Evolutionary conservation across 1,140 invertebrate species (phyloP).

Genomic region (Heliconius nattereri): DNA sequence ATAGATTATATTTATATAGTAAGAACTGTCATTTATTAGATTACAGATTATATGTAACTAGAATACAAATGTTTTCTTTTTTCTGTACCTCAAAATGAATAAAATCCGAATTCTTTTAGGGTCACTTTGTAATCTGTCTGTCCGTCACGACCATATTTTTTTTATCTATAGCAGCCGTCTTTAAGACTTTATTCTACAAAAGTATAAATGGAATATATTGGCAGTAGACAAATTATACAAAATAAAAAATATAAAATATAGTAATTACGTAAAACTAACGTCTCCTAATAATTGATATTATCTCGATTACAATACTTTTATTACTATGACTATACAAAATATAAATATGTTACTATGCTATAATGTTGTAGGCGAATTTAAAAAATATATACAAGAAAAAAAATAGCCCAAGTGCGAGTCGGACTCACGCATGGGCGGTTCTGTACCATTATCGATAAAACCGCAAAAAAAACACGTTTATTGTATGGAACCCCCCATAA

Average conservation of each 20-base stretch:
- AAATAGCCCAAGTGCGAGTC: not conserved
- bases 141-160: too few species aligned
- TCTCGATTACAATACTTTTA: slow-evolving; percentile 26
- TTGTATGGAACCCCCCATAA: too few species aligned
- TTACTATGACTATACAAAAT: slow-evolving; percentile 33
- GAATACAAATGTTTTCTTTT: not conserved
- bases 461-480: too few species aligned
- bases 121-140: too few species aligned
- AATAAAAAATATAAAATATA: slow-evolving; percentile 17
- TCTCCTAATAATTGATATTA: slow-evolving; percentile 30
- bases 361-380: slow-evolving; percentile 20
- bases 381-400: not conserved
- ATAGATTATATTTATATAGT: not conserved
- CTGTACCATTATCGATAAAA: too few species aligned
- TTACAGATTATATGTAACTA: not conserved
- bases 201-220: slow-evolving; percentile 8
- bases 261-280: slow-evolving; percentile 21
- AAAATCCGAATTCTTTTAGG: too few species aligned
- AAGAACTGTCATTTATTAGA: not conserved
- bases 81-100: too few species aligned
- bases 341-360: slow-evolving; percentile 20
- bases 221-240: slow-evolving; percentile 30
- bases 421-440: too few species aligned
- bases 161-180: not conserved
- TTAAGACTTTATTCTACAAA: not conserved